These are phyloP conservation scores for Salticus scenicus DNA, from an alignment of 2,888 invertebrate genomes.

Conservation along the genomic window DNA sequence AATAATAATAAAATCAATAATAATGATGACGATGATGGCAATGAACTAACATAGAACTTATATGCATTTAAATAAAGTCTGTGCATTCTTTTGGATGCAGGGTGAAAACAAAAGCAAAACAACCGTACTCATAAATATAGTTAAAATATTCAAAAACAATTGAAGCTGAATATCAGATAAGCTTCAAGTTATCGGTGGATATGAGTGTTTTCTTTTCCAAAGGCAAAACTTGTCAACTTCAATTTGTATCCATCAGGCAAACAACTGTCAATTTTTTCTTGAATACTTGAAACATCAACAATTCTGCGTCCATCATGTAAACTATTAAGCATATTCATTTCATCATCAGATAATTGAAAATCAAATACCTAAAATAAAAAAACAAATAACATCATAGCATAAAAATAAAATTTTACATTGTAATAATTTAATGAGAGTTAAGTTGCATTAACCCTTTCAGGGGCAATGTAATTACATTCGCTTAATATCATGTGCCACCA, in stretches of 20 bases:
- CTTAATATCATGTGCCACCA: too few relatives aligned
- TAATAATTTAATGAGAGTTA: too few relatives aligned
- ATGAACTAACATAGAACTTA: too few relatives aligned
- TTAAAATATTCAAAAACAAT: neutral
- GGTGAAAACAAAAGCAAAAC: too few relatives aligned
- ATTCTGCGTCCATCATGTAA: slow-evolving; percentile 75
- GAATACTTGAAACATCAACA: slow-evolving; percentile 73
- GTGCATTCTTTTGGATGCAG: neutral
- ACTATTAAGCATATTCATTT: slow-evolving; percentile 78
- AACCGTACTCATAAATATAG: too few relatives aligned
- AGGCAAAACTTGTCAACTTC: slow-evolving; percentile 35
- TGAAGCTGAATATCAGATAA: neutral
- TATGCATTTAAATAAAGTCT: neutral
- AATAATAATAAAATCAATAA: too few relatives aligned
- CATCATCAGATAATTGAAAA: slow-evolving; percentile 79
- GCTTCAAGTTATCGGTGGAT: slow-evolving; percentile 28
- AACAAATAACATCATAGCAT: too few relatives aligned
- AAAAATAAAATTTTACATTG: too few relatives aligned
- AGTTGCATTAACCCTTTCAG: too few relatives aligned
- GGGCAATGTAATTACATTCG: too few relatives aligned
- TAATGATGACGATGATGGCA: too few relatives aligned
- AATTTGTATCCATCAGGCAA: slow-evolving; percentile 75
- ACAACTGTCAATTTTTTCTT: slow-evolving; percentile 74
- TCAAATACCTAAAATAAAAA: slow-evolving; percentile 76
- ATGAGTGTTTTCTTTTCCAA: slow-evolving; percentile 38